Base-by-base conservation (phyloP, 2,888 invertebrate genomes). In the Lampropteryx suffumata region DNA sequence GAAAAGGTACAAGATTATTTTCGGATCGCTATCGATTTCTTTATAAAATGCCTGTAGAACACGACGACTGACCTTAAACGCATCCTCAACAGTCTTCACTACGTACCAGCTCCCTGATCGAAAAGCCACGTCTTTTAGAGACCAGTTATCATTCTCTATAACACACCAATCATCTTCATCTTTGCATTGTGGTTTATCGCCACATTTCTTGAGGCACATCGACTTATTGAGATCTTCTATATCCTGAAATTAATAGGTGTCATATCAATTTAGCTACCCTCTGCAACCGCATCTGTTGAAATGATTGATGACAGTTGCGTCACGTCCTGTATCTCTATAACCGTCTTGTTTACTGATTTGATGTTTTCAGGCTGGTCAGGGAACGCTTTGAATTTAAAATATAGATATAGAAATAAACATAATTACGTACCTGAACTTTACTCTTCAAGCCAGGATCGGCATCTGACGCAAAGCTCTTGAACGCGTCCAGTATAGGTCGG, bases 401-500 rank as follows among this genome's bases (percentile, higher is more conserved):
- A n/a, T n/a, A n/a, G n/a, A n/a, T n/a, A n/a, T n/a, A n/a, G n/a
- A n/a, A n/a, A n/a, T n/a, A n/a, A n/a, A n/a, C n/a, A n/a, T n/a
- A n/a, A n/a, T n/a, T n/a, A n/a, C n/a, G n/a, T n/a, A 51, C 51
- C 41, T 46, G 45, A 7, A 51, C 28, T 40, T 37, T 86, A 11
- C 87, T 74, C 10, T 76, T 77, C 11, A 92, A 64, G 17, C 76
- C 64, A n/a, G 89, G 81, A 0, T 91, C 87, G 0, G 91, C 90
- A 60, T 94, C 94, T 0, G 74, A 83, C 0, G 95, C 94, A 60
- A 95, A 93, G 13, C 94, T 93, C 72, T 96, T 96, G 82, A 96
- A 95, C 1, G 95, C 93, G 67, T 96, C 95, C 44, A 96, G 76
- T 40, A 96, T 96, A 0, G 96, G 93, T 1, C 95, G 83, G 74